Conservation (phyloP, 2,888 invertebrate genomes). For the Bembecia ichneumoniformis region DNA sequence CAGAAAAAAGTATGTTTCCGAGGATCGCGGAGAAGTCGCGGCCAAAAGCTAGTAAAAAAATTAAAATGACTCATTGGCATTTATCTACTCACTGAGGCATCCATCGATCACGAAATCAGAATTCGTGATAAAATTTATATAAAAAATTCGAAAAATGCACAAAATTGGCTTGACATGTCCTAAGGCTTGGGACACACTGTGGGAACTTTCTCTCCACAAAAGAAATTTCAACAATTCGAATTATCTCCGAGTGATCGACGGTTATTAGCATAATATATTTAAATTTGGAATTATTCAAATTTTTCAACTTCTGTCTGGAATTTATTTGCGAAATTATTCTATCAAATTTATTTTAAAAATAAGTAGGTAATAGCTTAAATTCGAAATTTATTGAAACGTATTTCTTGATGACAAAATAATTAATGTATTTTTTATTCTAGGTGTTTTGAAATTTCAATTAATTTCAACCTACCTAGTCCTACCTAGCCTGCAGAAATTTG, state of each 20-base stretch:
- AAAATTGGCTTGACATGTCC: constrained; percentile 11
- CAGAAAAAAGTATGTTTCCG: too few species aligned
- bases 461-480: too few species aligned
- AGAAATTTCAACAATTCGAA: constrained; percentile 29
- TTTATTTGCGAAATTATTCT: constrained; percentile 6
- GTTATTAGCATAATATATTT: constrained; percentile 13
- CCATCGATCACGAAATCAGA: too few species aligned
- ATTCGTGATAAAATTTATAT: too few species aligned
- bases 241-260: constrained; percentile 17
- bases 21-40: too few species aligned
- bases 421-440: too few species aligned
- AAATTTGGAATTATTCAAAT: constrained; percentile 6
- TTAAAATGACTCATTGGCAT: too few species aligned
- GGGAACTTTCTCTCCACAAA: constrained; percentile 42
- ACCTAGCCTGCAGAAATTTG: too few species aligned
- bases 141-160: too few species aligned
- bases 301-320: constrained; percentile 3
- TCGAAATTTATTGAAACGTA: background rate
- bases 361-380: background rate
- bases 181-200: constrained; percentile 34
- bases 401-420: background rate
- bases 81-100: too few species aligned
- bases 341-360: constrained; percentile 1
- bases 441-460: too few species aligned
- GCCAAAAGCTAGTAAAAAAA: too few species aligned